Evolutionary conservation across 53 echinoderm and acorn worm genomes (phyloP).

Genomic region (Crossaster papposus): DNA sequence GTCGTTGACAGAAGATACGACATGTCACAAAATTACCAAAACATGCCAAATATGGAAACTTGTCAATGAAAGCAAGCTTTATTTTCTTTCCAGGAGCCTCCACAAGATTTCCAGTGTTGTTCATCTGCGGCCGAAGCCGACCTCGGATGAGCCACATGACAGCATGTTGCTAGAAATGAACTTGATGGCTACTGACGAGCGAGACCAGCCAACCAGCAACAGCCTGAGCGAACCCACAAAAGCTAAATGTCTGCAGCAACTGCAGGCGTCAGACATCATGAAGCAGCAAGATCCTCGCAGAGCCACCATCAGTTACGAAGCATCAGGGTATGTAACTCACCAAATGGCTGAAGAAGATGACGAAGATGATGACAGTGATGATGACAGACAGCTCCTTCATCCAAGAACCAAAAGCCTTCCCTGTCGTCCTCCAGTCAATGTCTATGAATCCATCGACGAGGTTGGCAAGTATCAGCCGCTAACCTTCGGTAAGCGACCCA

Average conservation of each 20-base stretch:
- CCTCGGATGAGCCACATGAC: conserved; percentile 1
- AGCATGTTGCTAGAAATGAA: conserved; percentile 49
- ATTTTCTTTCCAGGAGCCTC: conserved; percentile 1
- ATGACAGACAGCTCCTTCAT: conserved; percentile 49
- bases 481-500: conserved; percentile 36
- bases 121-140: not conserved
- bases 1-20: not conserved
- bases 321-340: not conserved
- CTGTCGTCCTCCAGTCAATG: conserved; percentile 28
- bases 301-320: conserved; percentile 31
- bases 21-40: not conserved
- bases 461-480: conserved; percentile 44
- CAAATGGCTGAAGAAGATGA: not conserved
- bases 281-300: conserved; percentile 8
- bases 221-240: conserved; percentile 2
- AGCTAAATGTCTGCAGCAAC: not conserved
- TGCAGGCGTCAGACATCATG: conserved; percentile 1
- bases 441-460: conserved; percentile 63
- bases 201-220: conserved; percentile 44
- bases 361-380: conserved; percentile 29
- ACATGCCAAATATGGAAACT: not conserved
- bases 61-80: not conserved
- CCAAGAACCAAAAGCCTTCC: conserved; percentile 64
- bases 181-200: conserved; percentile 22
- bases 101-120: not conserved